Conservation (phyloP, 2,113 vertebrate genomes). For the Pelvicachromis taeniatus region DNA sequence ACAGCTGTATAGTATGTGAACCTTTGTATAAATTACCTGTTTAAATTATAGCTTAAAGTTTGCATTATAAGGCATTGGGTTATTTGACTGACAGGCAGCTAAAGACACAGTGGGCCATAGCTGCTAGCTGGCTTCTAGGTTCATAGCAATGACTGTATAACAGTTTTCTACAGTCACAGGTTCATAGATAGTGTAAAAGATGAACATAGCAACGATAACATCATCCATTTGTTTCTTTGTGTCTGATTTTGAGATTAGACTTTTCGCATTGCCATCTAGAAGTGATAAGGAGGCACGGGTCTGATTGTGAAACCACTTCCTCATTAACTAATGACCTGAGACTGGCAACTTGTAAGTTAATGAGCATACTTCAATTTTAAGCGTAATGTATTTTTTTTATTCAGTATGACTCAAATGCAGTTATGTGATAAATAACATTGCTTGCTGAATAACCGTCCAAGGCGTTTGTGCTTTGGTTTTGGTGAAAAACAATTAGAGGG, state of each 20-base stretch:
- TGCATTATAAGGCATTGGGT: neutral
- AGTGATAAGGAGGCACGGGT: neutral
- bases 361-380: neutral
- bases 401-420: neutral
- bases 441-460: neutral
- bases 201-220: neutral
- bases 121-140: neutral
- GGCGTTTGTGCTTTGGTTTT: neutral
- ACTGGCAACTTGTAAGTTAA: neutral
- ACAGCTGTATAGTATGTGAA: neutral
- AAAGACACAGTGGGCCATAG: neutral
- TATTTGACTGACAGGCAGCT: neutral
- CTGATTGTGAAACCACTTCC: neutral
- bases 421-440: neutral
- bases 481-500: accelerated
- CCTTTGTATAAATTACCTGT: neutral
- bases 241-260: neutral
- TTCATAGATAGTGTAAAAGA: neutral
- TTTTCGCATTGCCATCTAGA: neutral
- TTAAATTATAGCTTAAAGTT: neutral
- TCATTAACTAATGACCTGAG: neutral
- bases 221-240: neutral
- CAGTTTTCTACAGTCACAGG: neutral
- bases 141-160: neutral
- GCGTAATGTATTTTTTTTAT: neutral